Evolutionary conservation across 1,140 invertebrate genomes (phyloP), one percentile per base, ranked within the genome.

Genomic region (Tetramorium parvispinum): DNA sequence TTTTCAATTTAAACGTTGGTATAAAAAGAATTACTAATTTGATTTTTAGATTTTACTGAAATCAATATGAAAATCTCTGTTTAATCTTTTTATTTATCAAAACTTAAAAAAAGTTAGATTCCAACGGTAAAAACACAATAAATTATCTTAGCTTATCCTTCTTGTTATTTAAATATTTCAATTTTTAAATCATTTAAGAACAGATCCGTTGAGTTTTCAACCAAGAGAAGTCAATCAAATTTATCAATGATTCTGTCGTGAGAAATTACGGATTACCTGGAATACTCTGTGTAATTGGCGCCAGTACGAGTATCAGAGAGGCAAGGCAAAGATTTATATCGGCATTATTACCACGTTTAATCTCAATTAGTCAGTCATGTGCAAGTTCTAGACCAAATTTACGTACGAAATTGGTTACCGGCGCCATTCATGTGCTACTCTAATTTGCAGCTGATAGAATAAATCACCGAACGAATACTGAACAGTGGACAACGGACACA

Each of bases 301-400:
- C 43, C 51, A 61, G 61, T 82, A 71, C 46, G 61, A 88, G 59
- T 88, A 82, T 81, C 68, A 24, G 55, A 24, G 70, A 81, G 57
- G 53, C 76, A 49, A 21, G 59, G 49, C 53, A 57, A 51, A 88
- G 82, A 89, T 89, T 89, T 86, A 89, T 89, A 83, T 79, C 43
- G n/a, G 79, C 57, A 53, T 89, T 89, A 90, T 89, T 89, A 87
- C 66, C 59, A 27, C 79, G 68, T 85, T 87, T 89, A 89, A 85
- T 89, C 81, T 82, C 79, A 87, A 89, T 90, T 90, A 90, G 68
- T 87, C 79, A 89, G 65, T 89, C 79, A 87, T 81, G 79, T 49
- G 49, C 59, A 81, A 83, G 85, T 85, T 87, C 61, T 18, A 73
- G 79, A 75, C 61, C 53, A 53, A 87, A 87, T 89, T 87, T 89